Conservation (phyloP, 2,888 invertebrate species). For the Lysandra coridon region DNA sequence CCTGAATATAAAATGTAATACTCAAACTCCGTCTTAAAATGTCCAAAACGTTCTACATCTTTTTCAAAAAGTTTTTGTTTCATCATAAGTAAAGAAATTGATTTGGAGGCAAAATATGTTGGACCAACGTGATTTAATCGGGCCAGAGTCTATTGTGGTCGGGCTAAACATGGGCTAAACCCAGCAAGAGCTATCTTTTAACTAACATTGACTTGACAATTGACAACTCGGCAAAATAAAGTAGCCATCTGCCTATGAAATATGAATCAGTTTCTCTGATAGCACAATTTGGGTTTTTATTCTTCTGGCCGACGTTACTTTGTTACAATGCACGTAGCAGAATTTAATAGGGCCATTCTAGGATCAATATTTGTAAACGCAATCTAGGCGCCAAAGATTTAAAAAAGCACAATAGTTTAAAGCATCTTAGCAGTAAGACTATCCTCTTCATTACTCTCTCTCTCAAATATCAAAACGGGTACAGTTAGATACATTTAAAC, state of each 20-base stretch:
- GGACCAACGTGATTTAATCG: not conserved
- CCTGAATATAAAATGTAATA: not conserved
- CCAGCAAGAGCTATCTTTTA: no score
- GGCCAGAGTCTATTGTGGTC: no score
- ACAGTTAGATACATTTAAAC: not conserved
- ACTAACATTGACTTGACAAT: no score
- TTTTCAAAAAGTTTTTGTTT: not conserved
- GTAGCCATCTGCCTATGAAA: not conserved
- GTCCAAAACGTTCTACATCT: not conserved
- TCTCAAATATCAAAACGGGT: slow-evolving; percentile 2
- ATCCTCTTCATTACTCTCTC: not conserved
- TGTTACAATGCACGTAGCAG: slow-evolving; percentile 17
- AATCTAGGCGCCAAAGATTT: slow-evolving; percentile 16
- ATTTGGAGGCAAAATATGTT: not conserved
- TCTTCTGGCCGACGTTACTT: not conserved
- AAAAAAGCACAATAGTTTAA: slow-evolving; percentile 19
- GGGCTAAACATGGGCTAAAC: not conserved
- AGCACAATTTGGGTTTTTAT: slow-evolving; percentile 2
- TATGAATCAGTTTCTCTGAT: not conserved
- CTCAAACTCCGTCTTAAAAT: not conserved
- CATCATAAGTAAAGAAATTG: not conserved
- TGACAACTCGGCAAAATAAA: not conserved
- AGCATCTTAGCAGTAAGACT: slow-evolving; percentile 12
- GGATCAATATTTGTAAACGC: slow-evolving; percentile 12
- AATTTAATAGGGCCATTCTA: slow-evolving; percentile 4